These are phyloP conservation scores for Mobula birostris DNA, from an alignment of 2,113 vertebrate genomes.

Conservation along the genomic window DNA sequence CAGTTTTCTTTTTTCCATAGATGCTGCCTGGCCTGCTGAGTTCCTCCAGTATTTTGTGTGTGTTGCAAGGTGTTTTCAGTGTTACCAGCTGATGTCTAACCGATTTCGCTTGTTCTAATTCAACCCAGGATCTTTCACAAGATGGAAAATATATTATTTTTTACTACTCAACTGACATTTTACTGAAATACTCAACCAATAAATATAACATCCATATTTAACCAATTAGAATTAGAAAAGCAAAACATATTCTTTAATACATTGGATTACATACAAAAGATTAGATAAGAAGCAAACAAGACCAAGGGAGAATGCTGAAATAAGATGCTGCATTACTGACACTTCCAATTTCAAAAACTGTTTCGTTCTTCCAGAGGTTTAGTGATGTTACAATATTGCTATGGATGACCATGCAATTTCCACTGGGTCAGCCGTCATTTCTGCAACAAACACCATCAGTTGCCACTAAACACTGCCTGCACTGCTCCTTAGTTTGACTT, in stretches of 20 bases:
- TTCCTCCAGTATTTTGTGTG: too few relatives aligned
- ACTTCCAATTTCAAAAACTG: not conserved
- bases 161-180: too few relatives aligned
- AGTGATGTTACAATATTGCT: not conserved
- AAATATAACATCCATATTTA: not conserved
- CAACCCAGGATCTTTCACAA: not conserved
- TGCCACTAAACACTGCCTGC: not conserved
- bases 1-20: too few relatives aligned
- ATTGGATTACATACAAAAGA: not conserved
- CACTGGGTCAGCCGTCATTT: not conserved
- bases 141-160: not conserved
- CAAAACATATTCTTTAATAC: not conserved
- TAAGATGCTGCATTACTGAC: not conserved
- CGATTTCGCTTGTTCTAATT: not conserved
- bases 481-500: not conserved
- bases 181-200: too few relatives aligned
- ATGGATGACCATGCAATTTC: not conserved
- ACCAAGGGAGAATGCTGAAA: not conserved
- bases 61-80: not conserved
- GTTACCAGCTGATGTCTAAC: not conserved
- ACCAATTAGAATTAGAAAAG: not conserved
- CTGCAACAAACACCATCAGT: not conserved
- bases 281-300: not conserved
- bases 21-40: too few relatives aligned
- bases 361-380: not conserved